Evolutionary conservation across 2,113 vertebrate genomes (phyloP).

Genomic region (Corvus cornix): DNA sequence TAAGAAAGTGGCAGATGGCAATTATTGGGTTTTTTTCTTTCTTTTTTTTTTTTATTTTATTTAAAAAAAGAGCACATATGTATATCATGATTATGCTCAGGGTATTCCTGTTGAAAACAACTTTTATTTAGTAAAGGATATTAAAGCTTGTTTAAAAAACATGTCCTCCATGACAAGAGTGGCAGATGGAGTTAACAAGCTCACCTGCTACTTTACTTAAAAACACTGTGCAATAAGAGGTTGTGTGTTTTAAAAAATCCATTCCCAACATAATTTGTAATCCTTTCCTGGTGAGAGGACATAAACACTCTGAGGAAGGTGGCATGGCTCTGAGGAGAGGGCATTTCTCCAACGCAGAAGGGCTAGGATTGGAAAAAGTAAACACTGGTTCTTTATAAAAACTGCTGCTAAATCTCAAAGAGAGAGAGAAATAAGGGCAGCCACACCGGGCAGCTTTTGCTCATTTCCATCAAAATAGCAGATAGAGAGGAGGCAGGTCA

Average conservation of each 20-base stretch:
- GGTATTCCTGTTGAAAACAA: background rate
- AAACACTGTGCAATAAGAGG: background rate
- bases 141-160: constrained; percentile 18
- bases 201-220: background rate
- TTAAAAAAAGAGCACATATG: background rate
- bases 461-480: background rate
- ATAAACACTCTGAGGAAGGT: background rate
- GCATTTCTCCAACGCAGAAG: background rate
- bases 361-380: background rate
- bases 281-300: background rate
- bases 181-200: background rate
- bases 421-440: background rate
- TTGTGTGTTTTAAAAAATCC: background rate
- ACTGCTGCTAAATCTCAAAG: background rate
- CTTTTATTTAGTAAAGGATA: background rate
- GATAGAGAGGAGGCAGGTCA: background rate
- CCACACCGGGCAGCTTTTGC: background rate
- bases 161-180: background rate
- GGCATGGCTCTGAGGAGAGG: background rate
- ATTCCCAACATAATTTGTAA: background rate
- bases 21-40: background rate
- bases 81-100: background rate
- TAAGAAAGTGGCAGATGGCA: constrained; percentile 29
- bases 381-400: background rate
- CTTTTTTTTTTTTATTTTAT: background rate